Base-by-base conservation (phyloP, 1,140 invertebrate species). In the Hyles euphorbiae region DNA sequence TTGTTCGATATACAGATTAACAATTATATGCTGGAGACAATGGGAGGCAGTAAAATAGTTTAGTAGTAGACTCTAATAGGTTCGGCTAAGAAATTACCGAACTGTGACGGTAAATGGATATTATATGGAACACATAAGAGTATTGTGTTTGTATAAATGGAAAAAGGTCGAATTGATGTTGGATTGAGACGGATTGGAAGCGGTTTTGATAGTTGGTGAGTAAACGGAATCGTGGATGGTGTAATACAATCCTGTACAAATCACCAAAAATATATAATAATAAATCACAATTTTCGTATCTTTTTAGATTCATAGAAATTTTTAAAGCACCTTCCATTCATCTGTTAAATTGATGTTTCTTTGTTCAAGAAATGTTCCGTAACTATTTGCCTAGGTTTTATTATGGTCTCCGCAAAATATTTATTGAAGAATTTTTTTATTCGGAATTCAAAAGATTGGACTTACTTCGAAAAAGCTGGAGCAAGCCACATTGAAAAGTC, bases 121-220 rank as follows among this genome's bases (percentile, higher is more conserved):
- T 40, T 40, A 40, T 40, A 5, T 40, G 36, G 36, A 40, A 40
- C 36, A 48, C 46, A 48, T 11, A 11, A 48, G n/a, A 11, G 46
- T 47, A 47, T 48, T 11, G 46, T 48, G 10, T 48, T 53, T 53
- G 36, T 53, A 43, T 34, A 40, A 40, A 34, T 6, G 33, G 45
- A 57, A 53, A 48, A 60, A 55, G 54, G 51, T 57, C 49, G 45
- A 36, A 63, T 65, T 63, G 60, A 66, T 58, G 63, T 68, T 57
- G 59, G 56, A 68, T 60, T 56, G 62, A 66, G 63, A 74, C 64
- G 68, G 53, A 74, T 78, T 76, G 74, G 70, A 69, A 58, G 67
- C 70, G 61, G 65, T 69, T 70, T 67, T 76, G 66, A 76, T 80
- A 65, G 69, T 54, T 55, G 64, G 67, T 74, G 72, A 76, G 72